These are phyloP conservation scores for Gopherus evgoodei DNA, from an alignment of 2,113 vertebrate species.

Conservation along the genomic window DNA sequence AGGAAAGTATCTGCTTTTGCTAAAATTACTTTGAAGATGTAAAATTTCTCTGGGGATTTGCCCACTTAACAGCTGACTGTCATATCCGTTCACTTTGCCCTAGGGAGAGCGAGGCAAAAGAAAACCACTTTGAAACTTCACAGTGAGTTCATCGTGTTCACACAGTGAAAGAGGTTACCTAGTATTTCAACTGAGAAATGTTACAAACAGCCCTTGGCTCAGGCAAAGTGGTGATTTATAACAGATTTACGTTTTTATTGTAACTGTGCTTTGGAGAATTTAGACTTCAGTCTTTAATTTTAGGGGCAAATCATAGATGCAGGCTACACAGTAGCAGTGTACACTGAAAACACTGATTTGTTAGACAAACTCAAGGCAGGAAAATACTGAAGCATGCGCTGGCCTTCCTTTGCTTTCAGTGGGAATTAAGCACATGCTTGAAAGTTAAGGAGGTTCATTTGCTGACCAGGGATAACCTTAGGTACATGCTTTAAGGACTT, in stretches of 20 bases:
- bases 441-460: not conserved
- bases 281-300: not conserved
- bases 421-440: not conserved
- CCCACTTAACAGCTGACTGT: not conserved
- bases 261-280: not conserved
- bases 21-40: not conserved
- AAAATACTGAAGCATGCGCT: not conserved
- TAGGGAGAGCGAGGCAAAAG: not conserved
- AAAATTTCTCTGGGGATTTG: not conserved
- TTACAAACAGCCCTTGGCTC: not conserved
- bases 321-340: not conserved
- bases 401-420: not conserved
- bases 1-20: not conserved
- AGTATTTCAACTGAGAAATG: not conserved
- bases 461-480: not conserved
- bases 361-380: not conserved
- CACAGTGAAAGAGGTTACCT: not conserved
- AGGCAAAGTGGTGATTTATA: accelerated
- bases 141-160: accelerated
- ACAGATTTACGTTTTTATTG: not conserved
- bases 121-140: not conserved
- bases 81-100: not conserved
- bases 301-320: not conserved
- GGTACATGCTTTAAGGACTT: not conserved
- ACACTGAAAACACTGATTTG: not conserved